Percentiles rank a stretch among this genome's conserved stretches.
These are phyloP conservation scores for Melanargia galathea DNA, from an alignment of 2,888 invertebrate species.

Conservation along the genomic window DNA sequence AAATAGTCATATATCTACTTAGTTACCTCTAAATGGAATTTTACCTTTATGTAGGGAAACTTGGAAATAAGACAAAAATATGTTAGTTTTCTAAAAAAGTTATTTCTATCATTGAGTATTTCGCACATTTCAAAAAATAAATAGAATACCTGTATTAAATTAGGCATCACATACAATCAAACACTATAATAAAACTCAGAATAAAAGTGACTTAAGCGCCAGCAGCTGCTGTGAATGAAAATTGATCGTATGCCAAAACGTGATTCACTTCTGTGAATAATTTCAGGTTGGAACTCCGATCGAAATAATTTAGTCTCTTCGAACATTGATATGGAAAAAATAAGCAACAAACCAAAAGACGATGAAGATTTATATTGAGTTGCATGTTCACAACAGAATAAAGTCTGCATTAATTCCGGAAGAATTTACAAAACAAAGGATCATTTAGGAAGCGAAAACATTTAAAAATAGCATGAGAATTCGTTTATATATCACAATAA, in stretches of 20 bases:
- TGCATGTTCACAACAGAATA: background rate
- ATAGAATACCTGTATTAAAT: background rate
- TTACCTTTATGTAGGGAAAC: no score
- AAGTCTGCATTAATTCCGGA: background rate
- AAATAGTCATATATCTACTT: no score
- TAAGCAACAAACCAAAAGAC: background rate
- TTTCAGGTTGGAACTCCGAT: slow-evolving; percentile 20
- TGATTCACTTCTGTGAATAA: slow-evolving; percentile 46
- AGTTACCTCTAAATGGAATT: no score
- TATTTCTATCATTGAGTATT: no score
- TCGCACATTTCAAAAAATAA: background rate
- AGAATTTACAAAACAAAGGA: background rate
- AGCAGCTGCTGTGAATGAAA: slow-evolving; percentile 31
- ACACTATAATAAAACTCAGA: background rate
- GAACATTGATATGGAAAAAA: slow-evolving; percentile 4
- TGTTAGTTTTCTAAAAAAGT: no score
- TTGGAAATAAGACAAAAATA: no score
- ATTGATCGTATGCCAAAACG: slow-evolving; percentile 45
- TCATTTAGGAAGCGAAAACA: background rate
- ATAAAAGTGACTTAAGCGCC: slow-evolving; percentile 17
- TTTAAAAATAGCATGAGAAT: background rate
- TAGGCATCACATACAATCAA: background rate
- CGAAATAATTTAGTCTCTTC: slow-evolving; percentile 21
- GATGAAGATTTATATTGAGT: background rate
- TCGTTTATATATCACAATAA: background rate